Percentiles rank a stretch among this genome's conserved stretches.
Evolutionary conservation across 2,797 vertebrate genomes (phyloP).

Genomic region (Megalops cyprinoides): DNA sequence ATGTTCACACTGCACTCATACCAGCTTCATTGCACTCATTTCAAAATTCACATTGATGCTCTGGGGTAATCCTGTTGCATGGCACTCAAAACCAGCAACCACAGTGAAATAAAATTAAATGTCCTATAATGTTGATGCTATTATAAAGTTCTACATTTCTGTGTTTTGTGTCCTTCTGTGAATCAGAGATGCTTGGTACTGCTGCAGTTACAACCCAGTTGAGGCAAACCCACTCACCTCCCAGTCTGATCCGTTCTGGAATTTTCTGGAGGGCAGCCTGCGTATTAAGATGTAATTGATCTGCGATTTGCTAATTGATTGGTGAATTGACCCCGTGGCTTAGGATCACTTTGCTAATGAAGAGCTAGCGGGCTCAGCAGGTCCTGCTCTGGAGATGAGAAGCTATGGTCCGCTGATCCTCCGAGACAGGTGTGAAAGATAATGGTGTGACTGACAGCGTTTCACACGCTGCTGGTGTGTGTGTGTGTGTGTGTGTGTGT

Average conservation of each 20-base stretch:
- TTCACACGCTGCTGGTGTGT: not conserved
- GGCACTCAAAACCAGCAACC: too few species aligned
- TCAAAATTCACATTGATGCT: too few species aligned
- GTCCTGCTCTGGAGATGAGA: not conserved
- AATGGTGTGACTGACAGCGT: too few species aligned
- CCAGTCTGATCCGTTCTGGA: not conserved
- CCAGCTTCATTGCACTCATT: not conserved
- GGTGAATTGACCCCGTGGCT: not conserved
- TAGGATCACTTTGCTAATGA: constrained; percentile 17
- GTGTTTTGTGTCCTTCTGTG: not conserved
- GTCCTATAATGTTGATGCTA: not conserved
- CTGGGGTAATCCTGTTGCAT: too few species aligned
- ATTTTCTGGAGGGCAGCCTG: not conserved
- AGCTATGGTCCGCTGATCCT: not conserved
- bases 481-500: constrained; percentile 6
- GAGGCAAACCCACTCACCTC: not conserved
- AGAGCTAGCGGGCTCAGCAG: not conserved
- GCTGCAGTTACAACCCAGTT: not conserved
- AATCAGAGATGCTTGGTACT: not conserved
- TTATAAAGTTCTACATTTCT: not conserved
- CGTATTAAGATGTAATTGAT: constrained; percentile 6
- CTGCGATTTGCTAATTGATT: constrained; percentile 7
- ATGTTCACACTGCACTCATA: not conserved
- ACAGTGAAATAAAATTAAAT: too few species aligned
- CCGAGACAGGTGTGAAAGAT: not conserved